Conservation (phyloP, 2,113 vertebrate genomes). For the Xenus cinereus region DNA sequence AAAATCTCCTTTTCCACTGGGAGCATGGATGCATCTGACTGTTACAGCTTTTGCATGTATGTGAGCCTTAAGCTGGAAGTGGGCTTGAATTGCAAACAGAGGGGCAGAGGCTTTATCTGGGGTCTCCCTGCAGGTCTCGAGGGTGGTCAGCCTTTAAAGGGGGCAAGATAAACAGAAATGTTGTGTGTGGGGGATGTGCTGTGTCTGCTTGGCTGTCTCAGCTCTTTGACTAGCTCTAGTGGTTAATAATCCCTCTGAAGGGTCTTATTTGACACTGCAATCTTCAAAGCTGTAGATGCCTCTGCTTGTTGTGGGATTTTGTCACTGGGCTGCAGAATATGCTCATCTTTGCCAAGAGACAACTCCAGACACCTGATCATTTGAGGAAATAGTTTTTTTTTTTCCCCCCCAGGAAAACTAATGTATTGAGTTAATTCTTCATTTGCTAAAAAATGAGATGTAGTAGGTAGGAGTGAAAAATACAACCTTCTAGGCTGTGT, state of each 20-base stretch:
- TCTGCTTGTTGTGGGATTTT: neutral
- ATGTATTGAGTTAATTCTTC: neutral
- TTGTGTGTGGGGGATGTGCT: neutral
- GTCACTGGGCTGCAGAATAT: neutral
- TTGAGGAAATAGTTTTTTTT: neutral
- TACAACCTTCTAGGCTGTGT: neutral
- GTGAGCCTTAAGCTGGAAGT: neutral
- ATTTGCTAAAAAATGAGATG: neutral
- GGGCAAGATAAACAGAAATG: neutral
- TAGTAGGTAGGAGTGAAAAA: rapidly evolving
- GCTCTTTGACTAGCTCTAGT: neutral
- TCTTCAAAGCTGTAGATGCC: neutral
- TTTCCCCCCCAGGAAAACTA: neutral
- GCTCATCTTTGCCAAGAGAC: neutral
- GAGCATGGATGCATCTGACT: neutral
- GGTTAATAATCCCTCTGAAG: neutral
- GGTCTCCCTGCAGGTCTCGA: neutral
- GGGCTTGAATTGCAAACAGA: neutral
- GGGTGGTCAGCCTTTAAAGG: neutral
- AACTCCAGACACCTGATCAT: too few relatives aligned
- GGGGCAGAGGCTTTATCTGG: neutral
- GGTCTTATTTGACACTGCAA: neutral
- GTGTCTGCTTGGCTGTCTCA: neutral
- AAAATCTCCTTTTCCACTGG: neutral
- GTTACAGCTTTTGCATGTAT: neutral